Evolutionary conservation across 2,888 invertebrate genomes (phyloP).

Genomic region (Scaptomyza parva): DNA sequence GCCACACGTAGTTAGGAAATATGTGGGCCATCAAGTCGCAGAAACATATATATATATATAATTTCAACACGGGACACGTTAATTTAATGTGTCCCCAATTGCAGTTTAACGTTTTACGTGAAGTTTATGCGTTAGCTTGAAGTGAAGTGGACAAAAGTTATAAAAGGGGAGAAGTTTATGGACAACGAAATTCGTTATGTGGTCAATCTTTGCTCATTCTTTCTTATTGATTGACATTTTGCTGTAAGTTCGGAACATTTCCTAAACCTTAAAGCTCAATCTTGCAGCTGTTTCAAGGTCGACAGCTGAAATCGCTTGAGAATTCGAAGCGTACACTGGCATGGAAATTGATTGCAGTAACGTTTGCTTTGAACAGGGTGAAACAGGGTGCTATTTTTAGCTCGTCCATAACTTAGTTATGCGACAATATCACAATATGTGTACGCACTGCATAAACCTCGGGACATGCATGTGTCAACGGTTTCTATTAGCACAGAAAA

Average conservation of each 20-base stretch:
- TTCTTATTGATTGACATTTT: background rate
- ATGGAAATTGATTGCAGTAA: background rate
- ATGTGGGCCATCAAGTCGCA: slow-evolving; percentile 40
- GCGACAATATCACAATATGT: slow-evolving; percentile 22
- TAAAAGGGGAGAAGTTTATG: no score
- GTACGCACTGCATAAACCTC: slow-evolving; percentile 34
- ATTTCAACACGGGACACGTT: slow-evolving; percentile 20
- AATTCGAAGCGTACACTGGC: background rate
- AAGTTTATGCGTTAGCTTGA: slow-evolving; percentile 21
- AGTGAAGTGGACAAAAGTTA: background rate
- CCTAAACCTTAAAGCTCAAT: background rate
- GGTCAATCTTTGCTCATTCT: no score
- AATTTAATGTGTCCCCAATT: slow-evolving; percentile 34
- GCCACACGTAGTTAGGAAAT: slow-evolving; percentile 43
- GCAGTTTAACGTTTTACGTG: slow-evolving; percentile 10
- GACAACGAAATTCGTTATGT: no score
- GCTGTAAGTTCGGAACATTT: background rate
- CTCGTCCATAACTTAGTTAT: slow-evolving; percentile 1
- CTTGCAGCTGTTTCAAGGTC: slow-evolving; percentile 8
- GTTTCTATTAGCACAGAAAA: slow-evolving; percentile 39
- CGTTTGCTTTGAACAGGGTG: background rate
- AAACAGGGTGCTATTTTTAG: background rate
- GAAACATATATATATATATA: background rate
- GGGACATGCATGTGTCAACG: slow-evolving; percentile 42
- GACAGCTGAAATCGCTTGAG: background rate